Base-by-base conservation (phyloP, 2,888 invertebrate genomes). In the Hypercompe scribonia region DNA sequence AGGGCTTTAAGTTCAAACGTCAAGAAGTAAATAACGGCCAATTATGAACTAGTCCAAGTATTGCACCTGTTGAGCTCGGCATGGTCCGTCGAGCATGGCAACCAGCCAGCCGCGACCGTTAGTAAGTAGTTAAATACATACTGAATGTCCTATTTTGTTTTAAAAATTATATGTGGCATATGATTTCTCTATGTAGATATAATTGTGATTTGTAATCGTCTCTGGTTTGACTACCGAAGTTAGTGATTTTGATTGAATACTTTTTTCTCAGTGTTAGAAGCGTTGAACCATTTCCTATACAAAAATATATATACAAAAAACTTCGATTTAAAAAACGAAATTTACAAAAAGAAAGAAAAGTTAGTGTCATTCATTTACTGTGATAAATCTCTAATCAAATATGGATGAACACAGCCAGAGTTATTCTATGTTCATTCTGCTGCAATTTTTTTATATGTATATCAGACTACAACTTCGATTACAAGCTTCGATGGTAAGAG, bases 61-160 rank as follows among this genome's bases (percentile, higher is more conserved):
- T 89, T 87, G 92, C 92, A 93, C 93, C 92, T 93, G 91, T 84
- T 84, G 85, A 87, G 84, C 75, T 77, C 85, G 90, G 79, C 88
- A 88, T 87, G 92, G 89, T 87, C 78, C 76, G 86, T 84, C 78
- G 83, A 91, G 90, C 93, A 85, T 86, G 86, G 88, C 89, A 83
- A 75, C 82, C 88, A 86, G 73, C 87, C 84, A 86, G 83, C 87
- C 90, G 88, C 79, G 86, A 82, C 82, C 71, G 82, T 82, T 86
- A 85, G 86, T 89, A 83, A 83, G 83, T 80, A 82, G 61, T 84
- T 82, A 83, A 80, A 82, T 79, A 78, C 76, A 83, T 79, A 76
- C 78, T 66, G 81, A 83, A 82, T 82, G 79, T 74, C 73, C 71
- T 80, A 82, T 81, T 84, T 81, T 83, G 81, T 82, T 84, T 86